phyloP scores from a whole-genome alignment of 1,140 invertebrate species.

The Micrasema longulum region DNA sequence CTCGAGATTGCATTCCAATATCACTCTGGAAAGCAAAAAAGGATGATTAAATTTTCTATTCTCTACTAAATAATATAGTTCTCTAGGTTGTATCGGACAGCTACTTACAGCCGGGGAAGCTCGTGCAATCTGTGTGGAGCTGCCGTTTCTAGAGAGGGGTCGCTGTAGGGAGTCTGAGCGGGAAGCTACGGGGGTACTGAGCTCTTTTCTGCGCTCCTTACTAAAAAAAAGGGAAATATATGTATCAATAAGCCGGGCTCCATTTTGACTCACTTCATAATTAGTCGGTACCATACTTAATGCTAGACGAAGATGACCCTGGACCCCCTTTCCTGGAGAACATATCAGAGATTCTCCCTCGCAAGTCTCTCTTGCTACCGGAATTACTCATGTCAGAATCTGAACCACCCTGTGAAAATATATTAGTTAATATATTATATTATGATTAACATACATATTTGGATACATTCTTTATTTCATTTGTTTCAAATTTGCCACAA shows the following conservation, averaged over 20 bases:
- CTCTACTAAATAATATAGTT: neutral
- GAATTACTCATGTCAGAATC: slow-evolving; percentile 82
- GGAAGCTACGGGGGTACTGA: slow-evolving; percentile 50
- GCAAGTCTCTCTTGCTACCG: slow-evolving; percentile 82
- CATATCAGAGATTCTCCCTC: slow-evolving; percentile 84
- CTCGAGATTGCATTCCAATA: slow-evolving; percentile 55
- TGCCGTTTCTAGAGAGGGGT: slow-evolving; percentile 60
- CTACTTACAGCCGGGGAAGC: slow-evolving; percentile 46
- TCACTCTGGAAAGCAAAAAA: slow-evolving; percentile 50
- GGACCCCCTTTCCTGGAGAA: slow-evolving; percentile 77
- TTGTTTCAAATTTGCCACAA: no score
- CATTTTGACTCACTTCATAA: no score
- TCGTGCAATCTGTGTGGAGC: slow-evolving; percentile 56
- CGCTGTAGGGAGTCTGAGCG: slow-evolving; percentile 55
- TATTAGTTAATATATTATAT: no score
- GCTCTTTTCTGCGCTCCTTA: slow-evolving; percentile 60
- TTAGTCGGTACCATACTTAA: slow-evolving; percentile 69
- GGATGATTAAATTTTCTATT: neutral
- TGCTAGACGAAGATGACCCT: slow-evolving; percentile 68
- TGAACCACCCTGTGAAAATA: slow-evolving; percentile 73
- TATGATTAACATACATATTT: no score
- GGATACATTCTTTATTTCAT: no score
- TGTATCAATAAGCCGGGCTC: no score
- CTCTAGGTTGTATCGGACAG: no score
- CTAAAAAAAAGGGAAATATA: slow-evolving; percentile 49